Evolutionary conservation across 2,888 invertebrate species (phyloP).

Genomic region (Protodeltote pygarga): DNA sequence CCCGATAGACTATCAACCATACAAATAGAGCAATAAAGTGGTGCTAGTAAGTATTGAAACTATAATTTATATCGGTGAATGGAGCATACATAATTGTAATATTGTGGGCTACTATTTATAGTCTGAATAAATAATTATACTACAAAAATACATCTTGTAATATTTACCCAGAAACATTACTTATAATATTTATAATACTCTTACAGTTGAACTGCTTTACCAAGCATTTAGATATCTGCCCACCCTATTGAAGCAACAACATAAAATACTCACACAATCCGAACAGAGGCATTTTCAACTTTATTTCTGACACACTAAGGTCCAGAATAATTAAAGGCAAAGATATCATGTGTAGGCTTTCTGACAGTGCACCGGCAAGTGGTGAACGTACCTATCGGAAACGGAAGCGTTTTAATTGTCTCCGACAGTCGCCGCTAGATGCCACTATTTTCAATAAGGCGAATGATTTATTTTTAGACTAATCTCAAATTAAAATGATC

Average conservation of each 20-base stretch:
- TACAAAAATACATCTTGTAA: too few species aligned
- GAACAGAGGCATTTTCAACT: constrained; percentile 46
- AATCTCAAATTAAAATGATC: not conserved
- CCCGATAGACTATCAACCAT: too few species aligned
- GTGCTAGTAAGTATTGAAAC: too few species aligned
- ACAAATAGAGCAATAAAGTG: too few species aligned
- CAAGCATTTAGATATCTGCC: constrained; percentile 17
- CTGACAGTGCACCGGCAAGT: constrained; percentile 70
- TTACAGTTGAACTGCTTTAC: not conserved
- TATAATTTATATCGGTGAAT: too few species aligned
- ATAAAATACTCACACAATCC: constrained; percentile 54
- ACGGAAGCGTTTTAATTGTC: constrained; percentile 53
- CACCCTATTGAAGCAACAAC: constrained; percentile 26
- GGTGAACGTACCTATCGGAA: constrained; percentile 64
- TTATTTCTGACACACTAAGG: constrained; percentile 33
- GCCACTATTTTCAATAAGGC: constrained; percentile 2
- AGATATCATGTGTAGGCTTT: constrained; percentile 60
- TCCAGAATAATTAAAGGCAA: constrained; percentile 57
- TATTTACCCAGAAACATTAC: too few species aligned
- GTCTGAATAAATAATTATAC: too few species aligned
- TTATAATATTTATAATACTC: too few species aligned
- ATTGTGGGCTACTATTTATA: too few species aligned
- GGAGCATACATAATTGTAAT: too few species aligned
- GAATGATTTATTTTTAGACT: not conserved
- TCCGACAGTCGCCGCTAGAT: constrained; percentile 37